phyloP scores from a whole-genome alignment of 1,140 invertebrate genomes.

The Megathymus violae region DNA sequence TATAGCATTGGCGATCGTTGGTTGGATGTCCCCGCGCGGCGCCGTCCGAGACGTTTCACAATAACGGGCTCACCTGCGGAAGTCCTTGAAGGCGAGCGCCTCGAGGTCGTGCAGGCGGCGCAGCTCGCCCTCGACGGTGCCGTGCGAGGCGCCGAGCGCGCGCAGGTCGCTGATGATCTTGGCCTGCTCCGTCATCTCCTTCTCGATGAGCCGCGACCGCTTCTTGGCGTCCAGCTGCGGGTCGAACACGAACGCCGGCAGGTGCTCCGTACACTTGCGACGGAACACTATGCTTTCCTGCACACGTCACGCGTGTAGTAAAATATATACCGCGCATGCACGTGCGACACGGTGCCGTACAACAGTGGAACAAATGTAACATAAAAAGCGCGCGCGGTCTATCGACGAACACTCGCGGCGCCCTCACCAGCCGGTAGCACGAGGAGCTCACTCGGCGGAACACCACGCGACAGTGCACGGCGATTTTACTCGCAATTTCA shows the following conservation, averaged over 20 bases:
- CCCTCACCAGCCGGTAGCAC: no score
- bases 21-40: no score
- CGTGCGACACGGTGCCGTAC: no score
- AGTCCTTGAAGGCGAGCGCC: slow-evolving; percentile 95
- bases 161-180: slow-evolving; percentile 97
- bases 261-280: slow-evolving; percentile 87
- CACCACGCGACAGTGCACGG: no score
- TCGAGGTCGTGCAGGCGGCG: slow-evolving; percentile 95
- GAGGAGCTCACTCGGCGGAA: no score
- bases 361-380: no score
- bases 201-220: slow-evolving; percentile 96
- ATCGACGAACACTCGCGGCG: no score
- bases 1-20: no score
- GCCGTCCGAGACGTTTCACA: no score
- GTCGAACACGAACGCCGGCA: slow-evolving; percentile 95
- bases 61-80: slow-evolving; percentile 85
- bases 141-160: slow-evolving; percentile 94
- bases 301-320: slow-evolving; percentile 8
- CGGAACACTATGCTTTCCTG: slow-evolving; percentile 88
- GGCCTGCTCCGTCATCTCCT: slow-evolving; percentile 98
- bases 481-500: no score
- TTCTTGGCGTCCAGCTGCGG: slow-evolving; percentile 93
- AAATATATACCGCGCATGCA: no score
- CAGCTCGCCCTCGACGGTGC: slow-evolving; percentile 96
- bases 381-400: no score